These are phyloP conservation scores for Brachyptera risi DNA, from an alignment of 2,888 invertebrate species.

Conservation along the genomic window DNA sequence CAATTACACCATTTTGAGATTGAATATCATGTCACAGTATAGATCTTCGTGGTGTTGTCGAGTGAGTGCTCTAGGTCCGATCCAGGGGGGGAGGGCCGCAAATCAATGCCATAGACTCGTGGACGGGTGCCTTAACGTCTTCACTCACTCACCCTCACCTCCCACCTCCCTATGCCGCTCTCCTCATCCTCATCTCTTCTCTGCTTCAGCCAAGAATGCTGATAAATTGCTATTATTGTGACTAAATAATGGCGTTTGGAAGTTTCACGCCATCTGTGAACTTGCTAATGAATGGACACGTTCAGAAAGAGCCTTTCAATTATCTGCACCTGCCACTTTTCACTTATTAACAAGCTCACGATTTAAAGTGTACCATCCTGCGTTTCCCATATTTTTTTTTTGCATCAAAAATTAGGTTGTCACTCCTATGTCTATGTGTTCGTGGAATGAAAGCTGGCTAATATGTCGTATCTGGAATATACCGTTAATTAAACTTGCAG, in stretches of 20 bases:
- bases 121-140: not conserved
- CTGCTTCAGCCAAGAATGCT: not conserved
- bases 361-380: not conserved
- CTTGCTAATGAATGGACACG: slow-evolving; percentile 6
- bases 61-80: not conserved
- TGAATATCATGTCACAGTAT: slow-evolving; percentile 6
- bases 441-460: not conserved
- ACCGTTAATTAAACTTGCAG: too few species aligned
- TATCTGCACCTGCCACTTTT: slow-evolving; percentile 6
- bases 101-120: not conserved
- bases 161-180: not conserved
- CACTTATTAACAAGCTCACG: not conserved
- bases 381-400: not conserved
- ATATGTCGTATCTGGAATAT: too few species aligned
- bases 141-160: not conserved
- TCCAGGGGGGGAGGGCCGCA: not conserved
- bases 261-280: not conserved
- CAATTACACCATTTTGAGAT: slow-evolving; percentile 18
- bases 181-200: not conserved
- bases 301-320: not conserved
- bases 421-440: not conserved
- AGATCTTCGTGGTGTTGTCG: not conserved
- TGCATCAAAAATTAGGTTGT: too few species aligned
- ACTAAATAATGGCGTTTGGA: not conserved
- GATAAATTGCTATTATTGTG: slow-evolving; percentile 9